Percentiles rank a stretch among this genome's conserved stretches.
phyloP scores from a whole-genome alignment of 2,888 invertebrate species.

The Ophion obscuratus region DNA sequence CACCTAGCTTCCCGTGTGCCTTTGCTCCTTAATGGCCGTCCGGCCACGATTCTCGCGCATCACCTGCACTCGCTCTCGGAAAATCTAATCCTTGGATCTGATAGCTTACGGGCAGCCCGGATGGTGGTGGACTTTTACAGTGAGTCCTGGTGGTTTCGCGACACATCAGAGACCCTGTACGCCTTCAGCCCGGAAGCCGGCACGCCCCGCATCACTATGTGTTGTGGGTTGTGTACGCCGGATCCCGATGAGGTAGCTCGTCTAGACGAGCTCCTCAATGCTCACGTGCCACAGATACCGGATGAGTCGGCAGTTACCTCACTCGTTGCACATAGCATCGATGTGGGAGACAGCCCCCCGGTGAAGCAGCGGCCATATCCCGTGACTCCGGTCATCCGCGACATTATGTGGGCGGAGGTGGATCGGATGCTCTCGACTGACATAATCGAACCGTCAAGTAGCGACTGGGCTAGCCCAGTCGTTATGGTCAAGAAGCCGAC shows the following conservation, averaged over 20 bases:
- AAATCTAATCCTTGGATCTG: too few species aligned
- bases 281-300: not conserved
- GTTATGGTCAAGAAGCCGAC: too few species aligned
- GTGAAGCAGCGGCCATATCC: too few species aligned
- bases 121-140: slow-evolving; percentile 39
- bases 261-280: not conserved
- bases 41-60: not conserved
- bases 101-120: too few species aligned
- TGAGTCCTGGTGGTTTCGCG: slow-evolving; percentile 15
- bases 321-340: too few species aligned
- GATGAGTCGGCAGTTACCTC: not conserved
- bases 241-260: not conserved
- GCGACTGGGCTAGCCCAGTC: too few species aligned
- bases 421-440: too few species aligned
- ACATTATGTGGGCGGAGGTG: too few species aligned
- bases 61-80: slow-evolving; percentile 31
- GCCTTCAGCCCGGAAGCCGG: not conserved
- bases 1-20: too few species aligned
- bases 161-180: not conserved
- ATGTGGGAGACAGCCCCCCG: too few species aligned
- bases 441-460: too few species aligned
- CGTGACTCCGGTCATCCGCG: too few species aligned
- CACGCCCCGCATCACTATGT: slow-evolving; percentile 7
- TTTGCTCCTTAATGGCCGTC: not conserved
- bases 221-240: slow-evolving; percentile 18